Conservation (phyloP, 2,113 vertebrate genomes). For the Tylochromis polylepis region DNA sequence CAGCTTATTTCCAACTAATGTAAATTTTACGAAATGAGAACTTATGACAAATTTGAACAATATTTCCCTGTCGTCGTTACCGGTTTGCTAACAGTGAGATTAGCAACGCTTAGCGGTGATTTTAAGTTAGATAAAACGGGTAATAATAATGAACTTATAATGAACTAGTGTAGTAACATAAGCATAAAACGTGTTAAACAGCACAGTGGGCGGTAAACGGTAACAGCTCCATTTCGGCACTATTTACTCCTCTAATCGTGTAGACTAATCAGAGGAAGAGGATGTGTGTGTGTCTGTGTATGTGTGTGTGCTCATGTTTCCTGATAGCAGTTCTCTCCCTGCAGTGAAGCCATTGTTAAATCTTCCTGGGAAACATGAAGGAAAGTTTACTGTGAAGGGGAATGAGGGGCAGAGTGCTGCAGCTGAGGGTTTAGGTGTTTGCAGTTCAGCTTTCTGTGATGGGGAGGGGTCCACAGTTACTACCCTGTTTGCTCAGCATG, state of each 20-base stretch:
- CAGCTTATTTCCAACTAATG: not conserved
- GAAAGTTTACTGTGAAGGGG: not conserved
- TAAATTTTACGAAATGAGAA: not conserved
- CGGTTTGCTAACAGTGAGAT: not conserved
- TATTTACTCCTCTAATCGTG: not conserved
- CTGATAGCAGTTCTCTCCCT: slow-evolving; percentile 8
- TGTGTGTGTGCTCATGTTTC: slow-evolving; percentile 32
- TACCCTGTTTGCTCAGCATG: not conserved
- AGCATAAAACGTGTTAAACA: not conserved
- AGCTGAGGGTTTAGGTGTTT: not conserved
- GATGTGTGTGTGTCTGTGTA: slow-evolving; percentile 32
- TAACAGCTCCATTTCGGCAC: not conserved
- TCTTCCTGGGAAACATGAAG: not conserved
- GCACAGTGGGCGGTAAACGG: not conserved
- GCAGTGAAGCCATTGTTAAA: slow-evolving; percentile 40
- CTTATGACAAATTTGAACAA: not conserved
- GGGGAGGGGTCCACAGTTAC: not conserved
- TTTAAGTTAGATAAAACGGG: not conserved
- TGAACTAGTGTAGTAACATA: not conserved
- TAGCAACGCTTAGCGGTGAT: not conserved
- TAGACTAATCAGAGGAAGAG: slow-evolving; percentile 50
- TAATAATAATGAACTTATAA: not conserved
- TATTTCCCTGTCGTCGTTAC: not conserved
- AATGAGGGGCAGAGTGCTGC: not conserved
- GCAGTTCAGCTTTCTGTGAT: not conserved